These are phyloP conservation scores for Chloropsis cyanopogon DNA, from an alignment of 2,113 vertebrate genomes.

Conservation along the genomic window DNA sequence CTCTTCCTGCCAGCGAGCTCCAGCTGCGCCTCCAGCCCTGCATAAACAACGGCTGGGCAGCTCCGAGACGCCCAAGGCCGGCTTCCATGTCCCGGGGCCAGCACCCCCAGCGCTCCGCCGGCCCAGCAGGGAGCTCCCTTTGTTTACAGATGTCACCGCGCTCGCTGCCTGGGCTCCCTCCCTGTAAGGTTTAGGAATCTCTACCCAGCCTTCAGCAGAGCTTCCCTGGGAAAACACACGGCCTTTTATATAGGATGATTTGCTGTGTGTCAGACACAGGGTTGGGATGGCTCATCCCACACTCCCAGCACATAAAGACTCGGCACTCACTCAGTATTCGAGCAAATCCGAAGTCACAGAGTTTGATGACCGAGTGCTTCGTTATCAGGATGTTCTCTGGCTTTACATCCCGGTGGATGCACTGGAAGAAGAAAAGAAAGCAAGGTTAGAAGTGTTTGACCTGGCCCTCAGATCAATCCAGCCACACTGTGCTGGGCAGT, in stretches of 20 bases:
- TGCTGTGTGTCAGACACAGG: neutral
- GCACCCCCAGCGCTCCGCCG: neutral
- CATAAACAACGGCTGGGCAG: neutral
- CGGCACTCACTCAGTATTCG: slow-evolving; percentile 88
- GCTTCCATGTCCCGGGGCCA: neutral
- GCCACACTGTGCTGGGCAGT: neutral
- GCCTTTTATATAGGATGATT: rapidly evolving
- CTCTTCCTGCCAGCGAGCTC: neutral
- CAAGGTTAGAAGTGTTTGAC: neutral
- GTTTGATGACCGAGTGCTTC: slow-evolving; percentile 92
- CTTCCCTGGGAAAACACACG: neutral
- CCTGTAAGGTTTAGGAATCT: neutral
- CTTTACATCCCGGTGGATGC: slow-evolving; percentile 95
- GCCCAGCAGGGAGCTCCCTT: neutral
- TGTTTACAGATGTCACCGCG: rapidly evolving
- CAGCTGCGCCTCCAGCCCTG: slow-evolving; percentile 11
- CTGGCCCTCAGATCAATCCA: neutral
- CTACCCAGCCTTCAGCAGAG: neutral
- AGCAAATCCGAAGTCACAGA: slow-evolving; percentile 97
- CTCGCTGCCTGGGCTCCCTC: rapidly evolving
- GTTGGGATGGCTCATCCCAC: neutral
- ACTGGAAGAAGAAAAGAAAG: slow-evolving; percentile 72
- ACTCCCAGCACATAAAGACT: rapidly evolving
- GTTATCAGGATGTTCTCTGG: slow-evolving; percentile 97
- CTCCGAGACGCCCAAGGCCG: neutral